phyloP scores from a whole-genome alignment of 2,888 invertebrate genomes.

The Eristalinus aeneus region DNA sequence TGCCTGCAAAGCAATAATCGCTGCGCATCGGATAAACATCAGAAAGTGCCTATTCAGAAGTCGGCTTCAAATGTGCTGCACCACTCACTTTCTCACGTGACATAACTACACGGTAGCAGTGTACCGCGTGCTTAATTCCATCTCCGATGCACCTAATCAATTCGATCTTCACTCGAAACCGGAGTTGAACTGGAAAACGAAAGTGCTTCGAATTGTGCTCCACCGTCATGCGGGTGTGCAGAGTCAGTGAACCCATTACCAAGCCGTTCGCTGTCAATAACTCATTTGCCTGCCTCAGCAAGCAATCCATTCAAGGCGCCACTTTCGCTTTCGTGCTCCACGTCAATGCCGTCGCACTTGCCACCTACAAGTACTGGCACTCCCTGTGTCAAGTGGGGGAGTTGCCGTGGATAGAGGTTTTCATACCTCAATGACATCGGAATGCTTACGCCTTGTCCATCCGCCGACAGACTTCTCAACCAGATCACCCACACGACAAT shows the following conservation, averaged over 20 bases:
- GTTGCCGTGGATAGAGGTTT: constrained; percentile 24
- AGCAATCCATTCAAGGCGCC: constrained; percentile 22
- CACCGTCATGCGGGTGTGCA: background rate
- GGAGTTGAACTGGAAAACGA: constrained; percentile 21
- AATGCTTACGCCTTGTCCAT: background rate
- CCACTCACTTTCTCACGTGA: background rate
- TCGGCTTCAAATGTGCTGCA: background rate
- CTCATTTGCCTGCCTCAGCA: constrained; percentile 1
- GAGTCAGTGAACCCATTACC: constrained; percentile 47
- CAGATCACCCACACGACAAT: constrained; percentile 55
- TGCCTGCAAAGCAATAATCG: background rate
- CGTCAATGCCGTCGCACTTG: background rate
- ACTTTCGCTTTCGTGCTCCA: constrained; percentile 50
- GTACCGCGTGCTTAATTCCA: background rate
- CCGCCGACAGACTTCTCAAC: constrained; percentile 26
- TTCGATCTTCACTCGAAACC: background rate
- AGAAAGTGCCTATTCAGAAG: background rate
- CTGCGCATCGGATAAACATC: background rate
- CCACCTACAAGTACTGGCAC: background rate
- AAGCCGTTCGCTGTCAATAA: constrained; percentile 8
- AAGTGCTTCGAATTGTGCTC: constrained; percentile 14
- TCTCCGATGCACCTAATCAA: background rate
- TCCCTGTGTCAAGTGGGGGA: background rate
- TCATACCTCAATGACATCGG: constrained; percentile 33
- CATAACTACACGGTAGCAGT: background rate